Conservation (phyloP, 2,113 vertebrate genomes). For the Misgurnus mizolepis region DNA sequence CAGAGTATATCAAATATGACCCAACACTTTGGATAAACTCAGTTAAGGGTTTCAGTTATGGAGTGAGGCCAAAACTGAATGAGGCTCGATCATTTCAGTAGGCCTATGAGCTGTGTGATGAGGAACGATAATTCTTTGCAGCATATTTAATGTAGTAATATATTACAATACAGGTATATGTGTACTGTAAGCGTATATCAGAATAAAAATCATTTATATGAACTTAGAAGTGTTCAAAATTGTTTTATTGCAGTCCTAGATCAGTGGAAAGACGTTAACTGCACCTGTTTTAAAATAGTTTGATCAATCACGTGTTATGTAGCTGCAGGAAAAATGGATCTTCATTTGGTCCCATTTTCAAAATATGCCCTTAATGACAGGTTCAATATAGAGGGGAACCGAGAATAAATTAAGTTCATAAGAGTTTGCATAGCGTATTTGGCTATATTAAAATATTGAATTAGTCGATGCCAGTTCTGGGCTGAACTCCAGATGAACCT, state of each 20-base stretch:
- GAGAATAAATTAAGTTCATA: background rate
- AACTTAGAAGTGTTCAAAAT: background rate
- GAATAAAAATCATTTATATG: background rate
- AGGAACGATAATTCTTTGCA: too few species aligned
- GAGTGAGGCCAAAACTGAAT: background rate
- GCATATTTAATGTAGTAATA: too few species aligned
- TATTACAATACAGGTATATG: background rate
- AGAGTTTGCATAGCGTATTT: conserved; percentile 2
- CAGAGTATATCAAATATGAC: too few species aligned
- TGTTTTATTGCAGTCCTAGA: background rate
- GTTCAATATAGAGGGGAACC: background rate
- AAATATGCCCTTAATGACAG: background rate
- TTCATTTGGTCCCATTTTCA: background rate
- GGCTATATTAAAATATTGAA: background rate
- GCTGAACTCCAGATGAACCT: conserved; percentile 30
- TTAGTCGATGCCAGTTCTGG: conserved; percentile 13
- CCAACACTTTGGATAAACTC: too few species aligned
- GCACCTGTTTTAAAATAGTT: background rate
- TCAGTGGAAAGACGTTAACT: background rate
- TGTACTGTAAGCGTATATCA: background rate
- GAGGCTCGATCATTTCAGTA: background rate
- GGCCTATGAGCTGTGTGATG: background rate
- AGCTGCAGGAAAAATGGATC: background rate
- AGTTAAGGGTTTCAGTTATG: too few species aligned
- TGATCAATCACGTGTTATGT: background rate